Percentiles rank a stretch among this genome's conserved stretches.
These are phyloP conservation scores for Meganola albula DNA, from an alignment of 2,888 invertebrate species.

Conservation along the genomic window DNA sequence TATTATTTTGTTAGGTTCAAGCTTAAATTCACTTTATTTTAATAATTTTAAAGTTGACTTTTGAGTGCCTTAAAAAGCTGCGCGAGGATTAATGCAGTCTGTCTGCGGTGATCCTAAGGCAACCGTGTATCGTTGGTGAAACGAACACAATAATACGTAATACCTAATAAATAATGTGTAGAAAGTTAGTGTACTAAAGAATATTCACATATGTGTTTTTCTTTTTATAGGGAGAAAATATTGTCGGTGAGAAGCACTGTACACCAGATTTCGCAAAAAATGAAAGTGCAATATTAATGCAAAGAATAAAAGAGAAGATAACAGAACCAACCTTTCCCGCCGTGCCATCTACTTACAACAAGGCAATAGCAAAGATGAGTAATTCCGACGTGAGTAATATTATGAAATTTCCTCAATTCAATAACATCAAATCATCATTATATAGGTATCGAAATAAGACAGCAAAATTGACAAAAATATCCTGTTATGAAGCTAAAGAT, in stretches of 20 bases:
- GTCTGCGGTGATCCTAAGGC: too few species aligned
- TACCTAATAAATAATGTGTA: too few species aligned
- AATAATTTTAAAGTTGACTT: too few species aligned
- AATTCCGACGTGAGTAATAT: conserved; percentile 4
- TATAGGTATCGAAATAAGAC: conserved; percentile 4
- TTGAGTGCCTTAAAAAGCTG: too few species aligned
- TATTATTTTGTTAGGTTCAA: too few species aligned
- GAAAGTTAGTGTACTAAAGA: conserved; percentile 6
- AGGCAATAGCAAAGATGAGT: conserved; percentile 1
- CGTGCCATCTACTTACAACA: conserved; percentile 2
- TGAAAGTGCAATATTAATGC: conserved; percentile 7
- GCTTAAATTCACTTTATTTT: too few species aligned
- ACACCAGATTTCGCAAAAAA: conserved; percentile 13
- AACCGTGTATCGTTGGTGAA: too few species aligned
- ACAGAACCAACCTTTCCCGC: conserved; percentile 2
- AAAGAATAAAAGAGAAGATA: conserved; percentile 5
- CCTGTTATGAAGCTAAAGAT: conserved; percentile 2
- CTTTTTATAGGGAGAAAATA: conserved; percentile 10
- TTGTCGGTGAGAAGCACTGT: conserved; percentile 12
- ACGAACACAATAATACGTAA: too few species aligned
- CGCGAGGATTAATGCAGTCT: too few species aligned
- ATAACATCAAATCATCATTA: conserved; percentile 4
- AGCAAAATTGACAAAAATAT: conserved; percentile 3
- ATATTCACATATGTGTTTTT: conserved; percentile 4
- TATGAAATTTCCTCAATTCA: conserved; percentile 6